phyloP scores from a whole-genome alignment of 23 tunicate genomes.

The Aplidium turbinatum region DNA sequence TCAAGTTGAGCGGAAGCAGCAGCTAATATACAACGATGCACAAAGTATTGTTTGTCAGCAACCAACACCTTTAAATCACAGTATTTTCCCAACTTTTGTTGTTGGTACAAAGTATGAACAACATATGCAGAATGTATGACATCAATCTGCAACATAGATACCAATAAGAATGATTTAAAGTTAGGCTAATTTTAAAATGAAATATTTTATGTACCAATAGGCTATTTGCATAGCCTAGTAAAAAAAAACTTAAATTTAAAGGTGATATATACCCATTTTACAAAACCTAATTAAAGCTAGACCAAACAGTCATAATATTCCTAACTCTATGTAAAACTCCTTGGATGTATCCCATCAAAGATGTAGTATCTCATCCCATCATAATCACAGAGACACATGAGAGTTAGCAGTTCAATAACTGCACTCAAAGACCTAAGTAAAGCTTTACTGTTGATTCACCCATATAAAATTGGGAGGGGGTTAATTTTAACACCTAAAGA shows the following conservation, averaged over 20 bases:
- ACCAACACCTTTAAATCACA: constrained; percentile 89
- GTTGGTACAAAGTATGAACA: constrained; percentile 83
- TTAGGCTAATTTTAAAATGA: neutral
- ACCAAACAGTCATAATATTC: neutral
- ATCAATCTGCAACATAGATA: constrained; percentile 52
- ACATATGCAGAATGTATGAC: constrained; percentile 75
- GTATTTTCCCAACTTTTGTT: constrained; percentile 73
- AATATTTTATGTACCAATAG: neutral
- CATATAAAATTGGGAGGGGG: no score
- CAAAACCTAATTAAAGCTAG: neutral
- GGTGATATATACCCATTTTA: no score
- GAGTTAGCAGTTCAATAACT: neutral
- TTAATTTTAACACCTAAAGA: no score
- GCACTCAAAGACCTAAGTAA: neutral
- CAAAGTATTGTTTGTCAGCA: constrained; percentile 78
- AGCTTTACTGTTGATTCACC: neutral
- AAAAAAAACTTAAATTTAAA: no score
- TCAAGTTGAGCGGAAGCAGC: constrained; percentile 79
- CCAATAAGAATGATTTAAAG: neutral
- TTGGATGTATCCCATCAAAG: no score
- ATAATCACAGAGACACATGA: neutral
- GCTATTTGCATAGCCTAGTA: no score
- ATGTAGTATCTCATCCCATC: no score
- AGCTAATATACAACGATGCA: constrained; percentile 82
- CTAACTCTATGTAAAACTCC: neutral